These are phyloP conservation scores for Antrozous pallidus DNA, from an alignment of 2,797 vertebrate species.

Conservation along the genomic window DNA sequence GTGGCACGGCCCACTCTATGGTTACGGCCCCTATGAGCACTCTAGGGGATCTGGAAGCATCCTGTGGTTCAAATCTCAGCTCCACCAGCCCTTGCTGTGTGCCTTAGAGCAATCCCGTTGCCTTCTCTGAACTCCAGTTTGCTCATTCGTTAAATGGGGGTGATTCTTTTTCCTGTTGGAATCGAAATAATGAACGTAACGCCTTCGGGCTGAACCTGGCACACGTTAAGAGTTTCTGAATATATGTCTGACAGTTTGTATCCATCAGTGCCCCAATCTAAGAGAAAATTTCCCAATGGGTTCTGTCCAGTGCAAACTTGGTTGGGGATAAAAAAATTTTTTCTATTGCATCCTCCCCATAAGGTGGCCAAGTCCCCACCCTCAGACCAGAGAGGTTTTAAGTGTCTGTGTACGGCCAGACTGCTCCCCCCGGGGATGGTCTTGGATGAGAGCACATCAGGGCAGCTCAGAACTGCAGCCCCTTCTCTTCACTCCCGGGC, in stretches of 20 bases:
- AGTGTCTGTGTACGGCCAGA: fast-evolving
- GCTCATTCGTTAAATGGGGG: not conserved
- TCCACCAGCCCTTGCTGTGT: not conserved
- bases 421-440: too few relatives aligned
- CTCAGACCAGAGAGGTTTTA: not conserved
- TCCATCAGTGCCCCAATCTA: not conserved
- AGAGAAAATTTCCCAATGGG: not conserved
- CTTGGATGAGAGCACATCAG: not conserved
- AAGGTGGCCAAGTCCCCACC: not conserved
- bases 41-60: not conserved
- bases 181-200: not conserved
- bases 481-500: not conserved
- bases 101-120: not conserved
- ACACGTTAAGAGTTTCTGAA: not conserved
- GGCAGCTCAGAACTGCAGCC: not conserved
- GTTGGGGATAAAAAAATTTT: not conserved
- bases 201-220: not conserved
- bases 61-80: not conserved
- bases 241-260: not conserved
- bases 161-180: not conserved
- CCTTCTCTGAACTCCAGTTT: not conserved
- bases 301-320: not conserved
- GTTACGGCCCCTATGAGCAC: too few relatives aligned
- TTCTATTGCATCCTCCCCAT: not conserved
- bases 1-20: not conserved